Evolutionary conservation across 2,113 vertebrate species (phyloP).

Genomic region (Danionella cerebrum): DNA sequence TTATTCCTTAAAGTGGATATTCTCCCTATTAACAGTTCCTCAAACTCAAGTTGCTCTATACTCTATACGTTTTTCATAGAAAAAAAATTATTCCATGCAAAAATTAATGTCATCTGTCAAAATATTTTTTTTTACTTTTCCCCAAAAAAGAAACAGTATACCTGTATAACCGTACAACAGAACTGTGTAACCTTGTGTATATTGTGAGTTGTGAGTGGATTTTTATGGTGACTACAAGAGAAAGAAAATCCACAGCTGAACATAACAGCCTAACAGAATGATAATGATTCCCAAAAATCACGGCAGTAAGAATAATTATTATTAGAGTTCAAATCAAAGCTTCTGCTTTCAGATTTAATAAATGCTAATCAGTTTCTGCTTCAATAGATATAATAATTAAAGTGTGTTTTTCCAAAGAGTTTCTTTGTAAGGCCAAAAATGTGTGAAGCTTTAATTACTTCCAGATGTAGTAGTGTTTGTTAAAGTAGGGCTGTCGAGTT

Average conservation of each 20-base stretch:
- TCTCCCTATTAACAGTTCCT: neutral
- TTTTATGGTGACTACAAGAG: no score
- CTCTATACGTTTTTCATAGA: neutral
- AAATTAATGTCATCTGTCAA: no score
- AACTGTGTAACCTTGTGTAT: no score
- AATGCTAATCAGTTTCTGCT: neutral
- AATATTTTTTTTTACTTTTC: no score
- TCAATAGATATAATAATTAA: neutral
- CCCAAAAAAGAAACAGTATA: no score
- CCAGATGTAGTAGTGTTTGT: constrained; percentile 29
- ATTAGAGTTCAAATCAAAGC: neutral
- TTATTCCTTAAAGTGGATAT: neutral
- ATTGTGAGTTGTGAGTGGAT: no score
- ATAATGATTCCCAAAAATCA: neutral
- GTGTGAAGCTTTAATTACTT: constrained; percentile 28
- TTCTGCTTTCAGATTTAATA: neutral
- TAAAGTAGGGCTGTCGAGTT: constrained; percentile 29
- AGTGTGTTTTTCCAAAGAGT: neutral
- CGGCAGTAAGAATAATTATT: neutral
- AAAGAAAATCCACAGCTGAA: no score
- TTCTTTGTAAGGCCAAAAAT: constrained; percentile 28
- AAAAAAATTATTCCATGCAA: neutral
- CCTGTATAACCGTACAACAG: no score
- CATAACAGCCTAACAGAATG: no score
- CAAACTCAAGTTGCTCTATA: neutral